A percentile compares a stretch with the other conserved stretches of the same genome.
phyloP scores from a whole-genome alignment of 2,888 invertebrate species.

The Eristalis intricaria region DNA sequence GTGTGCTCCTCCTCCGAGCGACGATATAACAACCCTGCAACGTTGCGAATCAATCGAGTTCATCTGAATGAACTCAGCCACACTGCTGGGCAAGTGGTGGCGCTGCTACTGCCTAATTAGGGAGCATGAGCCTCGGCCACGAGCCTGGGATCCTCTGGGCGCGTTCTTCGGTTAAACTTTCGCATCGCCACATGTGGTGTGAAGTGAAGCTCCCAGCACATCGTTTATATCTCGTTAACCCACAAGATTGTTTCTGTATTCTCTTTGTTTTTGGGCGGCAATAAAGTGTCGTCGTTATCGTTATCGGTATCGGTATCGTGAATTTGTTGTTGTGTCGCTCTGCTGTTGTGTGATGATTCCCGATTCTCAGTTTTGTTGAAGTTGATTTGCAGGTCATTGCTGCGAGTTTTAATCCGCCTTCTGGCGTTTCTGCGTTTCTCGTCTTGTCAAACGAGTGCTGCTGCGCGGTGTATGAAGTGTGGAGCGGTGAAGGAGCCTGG shows the following conservation, averaged over 20 bases:
- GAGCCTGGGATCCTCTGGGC: neutral
- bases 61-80: too few relatives aligned
- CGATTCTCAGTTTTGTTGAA: neutral
- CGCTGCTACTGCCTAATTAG: neutral
- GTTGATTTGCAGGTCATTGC: neutral
- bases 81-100: neutral
- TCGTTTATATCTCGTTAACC: neutral
- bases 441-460: neutral
- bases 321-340: too few relatives aligned
- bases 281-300: neutral
- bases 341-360: neutral
- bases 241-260: neutral
- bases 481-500: neutral
- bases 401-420: neutral
- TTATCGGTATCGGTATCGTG: neutral
- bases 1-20: neutral
- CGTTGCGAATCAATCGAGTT: neutral
- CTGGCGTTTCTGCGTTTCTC: neutral
- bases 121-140: neutral
- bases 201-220: neutral
- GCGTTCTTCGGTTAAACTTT: too few relatives aligned
- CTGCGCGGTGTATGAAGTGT: neutral
- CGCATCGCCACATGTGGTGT: neutral
- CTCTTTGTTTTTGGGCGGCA: neutral
- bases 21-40: neutral